phyloP scores from a whole-genome alignment of 2,113 vertebrate genomes.

The Pogonocichla stellata region DNA sequence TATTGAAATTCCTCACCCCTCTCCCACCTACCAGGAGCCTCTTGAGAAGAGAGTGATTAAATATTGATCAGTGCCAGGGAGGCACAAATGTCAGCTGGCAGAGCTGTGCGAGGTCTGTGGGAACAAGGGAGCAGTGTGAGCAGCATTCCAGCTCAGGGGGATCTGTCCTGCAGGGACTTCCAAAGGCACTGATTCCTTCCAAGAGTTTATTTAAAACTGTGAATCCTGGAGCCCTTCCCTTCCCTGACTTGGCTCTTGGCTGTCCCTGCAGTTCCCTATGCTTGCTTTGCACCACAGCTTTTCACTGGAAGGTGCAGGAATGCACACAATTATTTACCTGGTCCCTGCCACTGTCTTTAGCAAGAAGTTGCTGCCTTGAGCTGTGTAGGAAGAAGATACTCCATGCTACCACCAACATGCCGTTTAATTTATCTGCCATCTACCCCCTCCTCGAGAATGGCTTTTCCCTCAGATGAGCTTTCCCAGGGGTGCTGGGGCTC shows the following conservation, averaged over 20 bases:
- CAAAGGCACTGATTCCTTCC: background rate
- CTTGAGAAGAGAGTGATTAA: background rate
- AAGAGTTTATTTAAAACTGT: background rate
- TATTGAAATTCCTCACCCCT: slow-evolving; percentile 57
- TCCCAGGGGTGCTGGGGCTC: background rate
- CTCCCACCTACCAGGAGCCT: background rate
- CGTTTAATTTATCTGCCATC: background rate
- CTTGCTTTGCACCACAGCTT: background rate
- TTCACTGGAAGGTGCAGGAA: background rate
- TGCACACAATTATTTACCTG: background rate
- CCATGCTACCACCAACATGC: rapidly evolving
- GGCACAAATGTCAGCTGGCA: background rate
- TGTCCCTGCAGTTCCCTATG: background rate
- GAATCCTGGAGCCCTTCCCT: background rate
- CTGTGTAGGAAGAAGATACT: background rate
- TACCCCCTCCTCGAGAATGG: rapidly evolving
- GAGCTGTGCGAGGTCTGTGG: background rate
- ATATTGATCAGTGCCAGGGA: background rate
- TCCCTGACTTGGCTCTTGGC: background rate
- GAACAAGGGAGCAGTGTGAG: slow-evolving; percentile 36
- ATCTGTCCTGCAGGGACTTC: background rate
- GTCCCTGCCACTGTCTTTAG: background rate
- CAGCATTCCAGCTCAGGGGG: rapidly evolving
- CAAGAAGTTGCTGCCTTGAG: background rate
- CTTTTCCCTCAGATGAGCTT: background rate